Evolutionary conservation across 2,797 vertebrate species (phyloP), one percentile per base, ranked within the genome.

Genomic region (Oryzias dopingdopingensis): DNA sequence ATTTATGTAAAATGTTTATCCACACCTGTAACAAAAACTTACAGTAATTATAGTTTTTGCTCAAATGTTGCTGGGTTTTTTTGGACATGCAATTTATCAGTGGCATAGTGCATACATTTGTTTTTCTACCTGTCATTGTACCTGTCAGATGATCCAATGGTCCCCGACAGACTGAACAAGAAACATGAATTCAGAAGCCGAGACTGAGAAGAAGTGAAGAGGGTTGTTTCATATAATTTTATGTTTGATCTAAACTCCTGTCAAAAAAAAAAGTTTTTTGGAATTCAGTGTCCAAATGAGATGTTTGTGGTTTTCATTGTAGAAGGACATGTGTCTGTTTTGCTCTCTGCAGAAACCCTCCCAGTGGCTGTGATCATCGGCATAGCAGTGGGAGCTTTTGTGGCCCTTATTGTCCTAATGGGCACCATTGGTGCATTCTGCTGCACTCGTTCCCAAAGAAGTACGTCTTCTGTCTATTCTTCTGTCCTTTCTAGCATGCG

Each of bases 341-440:
- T 62, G 48, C 46, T 77, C 79, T 87, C 82, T 71, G 40, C 95
- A 99, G 97, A 98, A 73, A 94, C 97, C 0, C 94, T 99, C 77
- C 96, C 96, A 0, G 94, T 97, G 90, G 96, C 96, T 0, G 96
- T 98, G 90, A 96, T 98, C 91, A 98, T 99, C 16, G 96, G 96
- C 3, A 96, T 99, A 65, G 96, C 97, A 0, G 96, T 99, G 55
- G 97, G 97, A 73, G 96, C 95, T 0, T 96, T 98, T 0, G 96
- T 98, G 77, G 97, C 97, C 8, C 92, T 98, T 89, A 93, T 99
- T 57, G 95, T 99, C 76, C 90, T 99, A 80, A 93, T 98, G 94
- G 96, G 95, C 84, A 99, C 97, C 86, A 95, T 98, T 10, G 95
- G 96, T 40, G 96, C 96, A 2, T 98, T 99, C 91, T 99, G 97